These are phyloP conservation scores for Zophobas morio DNA, from an alignment of 1,140 invertebrate species.

Conservation along the genomic window DNA sequence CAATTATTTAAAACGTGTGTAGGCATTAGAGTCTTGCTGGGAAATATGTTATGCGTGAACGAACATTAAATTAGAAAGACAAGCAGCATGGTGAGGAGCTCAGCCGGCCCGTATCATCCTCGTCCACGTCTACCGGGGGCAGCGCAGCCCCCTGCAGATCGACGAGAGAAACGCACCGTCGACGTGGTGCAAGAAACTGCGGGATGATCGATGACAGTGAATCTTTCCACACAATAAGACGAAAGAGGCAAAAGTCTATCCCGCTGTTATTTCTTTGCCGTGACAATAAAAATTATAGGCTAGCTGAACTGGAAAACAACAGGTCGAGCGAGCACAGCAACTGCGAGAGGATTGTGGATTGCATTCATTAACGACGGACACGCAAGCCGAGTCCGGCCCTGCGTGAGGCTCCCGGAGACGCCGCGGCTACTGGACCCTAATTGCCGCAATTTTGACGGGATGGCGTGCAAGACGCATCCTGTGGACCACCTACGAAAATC, in stretches of 20 bases:
- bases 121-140: slow-evolving; percentile 43
- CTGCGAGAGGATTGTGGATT: slow-evolving; percentile 71
- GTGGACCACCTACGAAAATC: slow-evolving; percentile 17
- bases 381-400: slow-evolving; percentile 66
- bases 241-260: slow-evolving; percentile 61
- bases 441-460: slow-evolving; percentile 10
- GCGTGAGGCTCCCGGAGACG: slow-evolving; percentile 59
- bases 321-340: slow-evolving; percentile 67
- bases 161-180: slow-evolving; percentile 19
- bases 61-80: slow-evolving; percentile 63
- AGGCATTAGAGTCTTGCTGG: slow-evolving; percentile 61
- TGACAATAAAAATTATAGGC: slow-evolving; percentile 79
- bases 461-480: no score
- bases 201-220: slow-evolving; percentile 53
- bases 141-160: slow-evolving; percentile 7
- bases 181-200: slow-evolving; percentile 41
- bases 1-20: slow-evolving; percentile 62
- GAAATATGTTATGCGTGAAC: slow-evolving; percentile 63
- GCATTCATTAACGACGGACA: slow-evolving; percentile 76
- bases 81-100: slow-evolving; percentile 59
- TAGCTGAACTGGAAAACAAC: slow-evolving; percentile 77
- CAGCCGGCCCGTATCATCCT: slow-evolving; percentile 52
- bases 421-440: slow-evolving; percentile 46
- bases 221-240: slow-evolving; percentile 61
- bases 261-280: slow-evolving; percentile 71